These are phyloP conservation scores for Papilio elwesi DNA, from an alignment of 2,888 invertebrate genomes.

Conservation along the genomic window DNA sequence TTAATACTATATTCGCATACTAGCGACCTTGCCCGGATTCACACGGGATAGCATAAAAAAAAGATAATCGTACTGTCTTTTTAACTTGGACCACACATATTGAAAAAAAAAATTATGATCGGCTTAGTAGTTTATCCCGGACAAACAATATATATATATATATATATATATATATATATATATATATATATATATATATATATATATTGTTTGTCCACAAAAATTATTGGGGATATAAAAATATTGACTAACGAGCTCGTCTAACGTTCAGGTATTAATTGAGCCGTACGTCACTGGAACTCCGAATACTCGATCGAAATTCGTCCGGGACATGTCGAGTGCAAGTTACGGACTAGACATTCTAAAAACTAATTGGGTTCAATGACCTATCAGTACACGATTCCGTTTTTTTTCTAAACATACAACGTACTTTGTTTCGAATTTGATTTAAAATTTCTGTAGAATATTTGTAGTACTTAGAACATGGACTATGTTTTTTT, in stretches of 20 bases:
- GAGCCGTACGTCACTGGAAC: not conserved
- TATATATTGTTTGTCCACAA: not conserved
- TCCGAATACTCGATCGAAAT: slow-evolving; percentile 3
- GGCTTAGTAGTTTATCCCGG: too few relatives aligned
- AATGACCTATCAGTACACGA: not conserved
- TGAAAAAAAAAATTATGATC: too few relatives aligned
- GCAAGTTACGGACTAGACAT: slow-evolving; percentile 12
- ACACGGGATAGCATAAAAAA: too few relatives aligned
- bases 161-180: too few relatives aligned
- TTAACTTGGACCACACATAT: too few relatives aligned
- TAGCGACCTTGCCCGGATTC: too few relatives aligned
- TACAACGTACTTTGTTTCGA: not conserved
- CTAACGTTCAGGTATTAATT: not conserved
- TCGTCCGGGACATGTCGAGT: slow-evolving; percentile 5
- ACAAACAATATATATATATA: too few relatives aligned
- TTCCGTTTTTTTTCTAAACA: slow-evolving; percentile 4
- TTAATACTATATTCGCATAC: too few relatives aligned
- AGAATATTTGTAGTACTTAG: not conserved
- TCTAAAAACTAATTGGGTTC: slow-evolving; percentile 22
- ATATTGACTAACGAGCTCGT: not conserved
- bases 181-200: too few relatives aligned
- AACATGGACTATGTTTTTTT: not conserved
- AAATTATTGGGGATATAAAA: not conserved
- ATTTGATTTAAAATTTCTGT: not conserved
- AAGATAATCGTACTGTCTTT: too few relatives aligned